Evolutionary conservation across 1,140 invertebrate species (phyloP), one percentile per base, ranked within the genome.

Genomic region (Drosophila nebulosa): DNA sequence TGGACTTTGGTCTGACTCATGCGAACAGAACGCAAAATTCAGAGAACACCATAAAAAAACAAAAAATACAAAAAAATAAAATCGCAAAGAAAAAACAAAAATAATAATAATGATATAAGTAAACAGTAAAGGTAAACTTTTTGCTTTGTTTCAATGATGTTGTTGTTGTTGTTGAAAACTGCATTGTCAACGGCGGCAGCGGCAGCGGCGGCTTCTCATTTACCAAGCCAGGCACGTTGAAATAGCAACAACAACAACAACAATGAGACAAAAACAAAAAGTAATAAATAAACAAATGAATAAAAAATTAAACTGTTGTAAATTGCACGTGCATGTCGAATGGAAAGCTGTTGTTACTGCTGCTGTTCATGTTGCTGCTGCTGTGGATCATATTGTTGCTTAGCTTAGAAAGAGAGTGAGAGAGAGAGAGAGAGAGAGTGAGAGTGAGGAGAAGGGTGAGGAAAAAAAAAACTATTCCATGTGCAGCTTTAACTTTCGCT

Each of bases 231-330:
- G 50, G 52, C 79, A 79, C 80, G 75, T 84, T 60, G 60, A 79
- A 73, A 30, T 57, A 50, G 24, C 52, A 56, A 39, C 24, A 55
- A 55, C 16, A 39, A 30, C 27, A 67, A 39, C 57, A 58, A 50
- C 64, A 79, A 22, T 60, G 69, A 50, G 52, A 78, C 60, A 62
- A 64, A 63, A 59, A 16, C 50, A 42, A 67, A 76, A 76, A 66
- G 64, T 27, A 24, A 53, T 35, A 69, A 80, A 69, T 64, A 67
- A 73, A 75, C 64, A 63, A 78, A 78, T 79, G 69, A 68, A 68
- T 69, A 56, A 24, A 52, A 22, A 83, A 65, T 65, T 78, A 75
- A 75, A 84, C 78, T 69, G 77, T 67, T 79, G 77, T 79, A 68
- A 79, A 79, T 75, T 67, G 78, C 78, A 81, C 69, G 74, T 64